A percentile compares a stretch with the other conserved stretches of the same genome.
Conservation (phyloP, 1,140 invertebrate genomes). For the Diabrotica virgifera region DNA sequence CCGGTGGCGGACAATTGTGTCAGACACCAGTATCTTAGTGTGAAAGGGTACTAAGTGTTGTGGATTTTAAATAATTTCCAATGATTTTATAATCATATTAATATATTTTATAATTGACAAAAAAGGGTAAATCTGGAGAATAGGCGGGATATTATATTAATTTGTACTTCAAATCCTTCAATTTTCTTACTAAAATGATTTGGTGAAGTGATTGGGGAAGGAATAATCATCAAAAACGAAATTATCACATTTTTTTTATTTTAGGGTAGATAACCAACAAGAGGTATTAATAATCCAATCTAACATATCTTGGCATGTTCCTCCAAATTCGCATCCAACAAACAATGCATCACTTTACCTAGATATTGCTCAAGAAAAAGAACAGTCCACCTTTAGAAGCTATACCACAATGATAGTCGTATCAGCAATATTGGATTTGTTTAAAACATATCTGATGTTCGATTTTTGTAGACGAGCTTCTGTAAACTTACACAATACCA, state of each 20-base stretch:
- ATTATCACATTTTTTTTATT: background rate
- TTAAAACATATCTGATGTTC: slow-evolving; percentile 48
- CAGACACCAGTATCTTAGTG: too few relatives aligned
- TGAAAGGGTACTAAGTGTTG: too few relatives aligned
- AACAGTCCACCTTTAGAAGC: slow-evolving; percentile 18
- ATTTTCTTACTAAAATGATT: background rate
- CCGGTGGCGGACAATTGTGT: too few relatives aligned
- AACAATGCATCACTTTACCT: background rate
- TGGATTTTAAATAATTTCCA: too few relatives aligned
- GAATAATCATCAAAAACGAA: too few relatives aligned
- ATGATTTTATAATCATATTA: too few relatives aligned
- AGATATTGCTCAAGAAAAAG: background rate
- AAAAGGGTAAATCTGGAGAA: too few relatives aligned
- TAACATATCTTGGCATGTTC: background rate
- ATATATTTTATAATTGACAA: too few relatives aligned
- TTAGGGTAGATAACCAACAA: slow-evolving; percentile 29
- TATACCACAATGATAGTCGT: slow-evolving; percentile 25
- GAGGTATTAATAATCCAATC: slow-evolving; percentile 4
- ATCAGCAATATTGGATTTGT: slow-evolving; percentile 14
- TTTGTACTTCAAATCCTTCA: too few relatives aligned
- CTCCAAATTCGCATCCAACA: too few relatives aligned
- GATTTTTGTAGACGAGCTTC: slow-evolving; percentile 31
- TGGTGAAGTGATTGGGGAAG: background rate
- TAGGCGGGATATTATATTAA: too few relatives aligned
- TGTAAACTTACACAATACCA: slow-evolving; percentile 36